Base-by-base conservation (phyloP, 2,797 vertebrate species). In the Ptychadena robeensis region DNA sequence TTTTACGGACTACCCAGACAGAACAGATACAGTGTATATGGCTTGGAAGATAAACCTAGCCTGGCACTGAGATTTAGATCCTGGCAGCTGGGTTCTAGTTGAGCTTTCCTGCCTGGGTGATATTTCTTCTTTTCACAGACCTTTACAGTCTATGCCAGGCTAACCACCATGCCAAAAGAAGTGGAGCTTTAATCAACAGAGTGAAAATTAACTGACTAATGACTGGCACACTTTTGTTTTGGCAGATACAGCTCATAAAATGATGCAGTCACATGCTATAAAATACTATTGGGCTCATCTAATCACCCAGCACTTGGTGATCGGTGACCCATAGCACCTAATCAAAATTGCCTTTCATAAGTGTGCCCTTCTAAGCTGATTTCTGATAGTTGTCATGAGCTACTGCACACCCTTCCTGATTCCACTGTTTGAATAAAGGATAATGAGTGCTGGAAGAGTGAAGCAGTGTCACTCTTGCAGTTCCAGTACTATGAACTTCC, bases 1-100 rank as follows among this genome's bases (percentile, higher is more conserved):
- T 82, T 80, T 63, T 82, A 53, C 78, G 44, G 35, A 82, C 59
- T 77, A n/a, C 37, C 64, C 25, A 82, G 65, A 44, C 28, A 77
- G 34, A 37, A 15, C 31, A 79, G 25, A 9, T 57, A 35, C 76
- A 69, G 64, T 69, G 40, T 57, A 35, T 79, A 37, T 30, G 22
- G 65, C 35, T 28, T 57, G 65, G 76, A 68, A 57, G 76, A 79
- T 79, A 69, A 79, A 69, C 65, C 44, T 59, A 32, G 31, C 48
- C 32, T 79, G 76, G 65, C 64, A 79, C 25, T 35, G 6, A 67
- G 63, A 30, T 53, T 67, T 78, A 28, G 44, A 59, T 57, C 67
- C 32, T 79, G 76, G 76, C 76, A 68, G 35, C 7, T 37, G 44
- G 8, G 37, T 34, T 79, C 31, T 35, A 34, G 31, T 30, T 69